These are phyloP conservation scores for Salvelinus sp. DNA, from an alignment of 2,113 vertebrate species.

Conservation along the genomic window DNA sequence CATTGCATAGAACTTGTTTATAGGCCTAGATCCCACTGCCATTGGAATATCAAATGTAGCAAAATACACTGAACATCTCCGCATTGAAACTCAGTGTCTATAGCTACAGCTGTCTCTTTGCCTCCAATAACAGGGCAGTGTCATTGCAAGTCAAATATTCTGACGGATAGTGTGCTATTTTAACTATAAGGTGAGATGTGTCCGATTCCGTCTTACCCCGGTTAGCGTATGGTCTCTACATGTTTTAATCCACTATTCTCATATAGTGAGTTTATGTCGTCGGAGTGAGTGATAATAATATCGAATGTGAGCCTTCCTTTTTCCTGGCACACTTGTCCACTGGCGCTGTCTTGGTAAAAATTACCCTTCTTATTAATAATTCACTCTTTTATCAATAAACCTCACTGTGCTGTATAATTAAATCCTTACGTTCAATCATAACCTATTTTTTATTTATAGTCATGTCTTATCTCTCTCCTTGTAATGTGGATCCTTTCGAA, in stretches of 20 bases:
- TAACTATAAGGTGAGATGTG: neutral
- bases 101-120: neutral
- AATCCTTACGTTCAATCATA: constrained; percentile 46
- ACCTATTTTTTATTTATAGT: constrained; percentile 49
- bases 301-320: constrained; percentile 28
- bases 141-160: constrained; percentile 51
- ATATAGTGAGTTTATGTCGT: neutral
- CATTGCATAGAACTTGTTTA: neutral
- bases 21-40: neutral
- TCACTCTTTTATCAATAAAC: constrained; percentile 60
- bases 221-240: neutral
- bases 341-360: constrained; percentile 37
- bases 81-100: neutral
- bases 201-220: neutral
- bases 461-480: constrained; percentile 40
- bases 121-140: neutral
- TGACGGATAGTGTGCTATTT: constrained; percentile 31
- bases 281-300: constrained; percentile 31
- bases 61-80: neutral
- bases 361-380: constrained; percentile 48
- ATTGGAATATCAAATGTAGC: neutral
- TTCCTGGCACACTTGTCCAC: constrained; percentile 40
- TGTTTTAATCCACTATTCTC: neutral
- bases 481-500: constrained; percentile 33
- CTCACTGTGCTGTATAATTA: constrained; percentile 53